A percentile compares a stretch with the other conserved stretches of the same genome.
Evolutionary conservation across 2,797 vertebrate genomes (phyloP).

Genomic region (Coendou prehensilis): DNA sequence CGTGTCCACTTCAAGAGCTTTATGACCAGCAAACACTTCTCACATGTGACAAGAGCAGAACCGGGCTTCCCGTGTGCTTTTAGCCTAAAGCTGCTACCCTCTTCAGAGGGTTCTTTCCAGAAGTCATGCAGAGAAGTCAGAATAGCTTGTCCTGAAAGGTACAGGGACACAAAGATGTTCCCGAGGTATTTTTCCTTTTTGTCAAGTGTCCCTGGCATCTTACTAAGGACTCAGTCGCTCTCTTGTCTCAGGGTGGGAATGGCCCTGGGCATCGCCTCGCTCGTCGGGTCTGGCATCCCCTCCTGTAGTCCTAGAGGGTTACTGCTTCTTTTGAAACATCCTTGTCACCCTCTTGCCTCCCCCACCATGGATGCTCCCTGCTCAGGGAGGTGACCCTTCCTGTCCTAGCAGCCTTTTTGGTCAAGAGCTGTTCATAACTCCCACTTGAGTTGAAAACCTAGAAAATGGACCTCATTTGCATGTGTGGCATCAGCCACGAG

Average conservation of each 20-base stretch:
- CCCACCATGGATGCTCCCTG: slow-evolving; percentile 57
- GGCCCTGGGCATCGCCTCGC: not conserved
- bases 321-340: not conserved
- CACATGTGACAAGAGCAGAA: slow-evolving; percentile 55
- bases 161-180: slow-evolving; percentile 75
- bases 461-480: slow-evolving; percentile 80
- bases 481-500: slow-evolving; percentile 75
- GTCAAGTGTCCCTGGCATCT: slow-evolving; percentile 89
- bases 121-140: slow-evolving; percentile 37
- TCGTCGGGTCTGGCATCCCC: not conserved
- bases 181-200: slow-evolving; percentile 84
- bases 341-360: not conserved
- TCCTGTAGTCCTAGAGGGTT: not conserved
- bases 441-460: slow-evolving; percentile 66
- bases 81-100: slow-evolving; percentile 73
- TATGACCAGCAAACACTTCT: slow-evolving; percentile 57
- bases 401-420: slow-evolving; percentile 50
- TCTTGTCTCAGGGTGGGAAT: slow-evolving; percentile 61
- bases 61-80: slow-evolving; percentile 76
- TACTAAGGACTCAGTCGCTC: slow-evolving; percentile 83
- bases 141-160: slow-evolving; percentile 79
- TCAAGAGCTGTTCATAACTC: slow-evolving; percentile 66
- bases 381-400: slow-evolving; percentile 63
- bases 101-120: slow-evolving; percentile 2
- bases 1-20: slow-evolving; percentile 74